phyloP scores from a whole-genome alignment of 1,140 invertebrate species.

The Zaprionus taronus region DNA sequence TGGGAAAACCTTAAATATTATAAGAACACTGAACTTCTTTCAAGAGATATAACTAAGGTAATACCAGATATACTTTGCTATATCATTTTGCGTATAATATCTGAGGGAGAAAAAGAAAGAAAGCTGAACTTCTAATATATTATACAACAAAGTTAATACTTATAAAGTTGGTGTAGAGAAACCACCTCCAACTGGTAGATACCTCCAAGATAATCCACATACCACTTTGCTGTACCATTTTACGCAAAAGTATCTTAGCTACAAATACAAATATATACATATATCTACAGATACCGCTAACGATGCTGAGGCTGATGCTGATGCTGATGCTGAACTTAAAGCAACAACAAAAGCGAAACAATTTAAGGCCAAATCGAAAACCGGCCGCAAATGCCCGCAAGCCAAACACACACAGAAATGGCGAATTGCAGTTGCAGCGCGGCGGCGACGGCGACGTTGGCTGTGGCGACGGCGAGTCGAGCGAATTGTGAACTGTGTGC shows the following conservation, averaged over 20 bases:
- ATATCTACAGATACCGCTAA: not conserved
- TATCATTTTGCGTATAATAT: not conserved
- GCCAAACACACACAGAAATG: conserved; percentile 31
- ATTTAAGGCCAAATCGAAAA: conserved; percentile 52
- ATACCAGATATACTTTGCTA: no score
- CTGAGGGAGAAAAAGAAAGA: not conserved
- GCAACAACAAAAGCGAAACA: conserved; percentile 21
- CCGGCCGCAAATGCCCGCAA: conserved; percentile 25
- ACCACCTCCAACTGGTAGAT: not conserved
- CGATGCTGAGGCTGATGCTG: not conserved
- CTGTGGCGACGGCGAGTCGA: not conserved
- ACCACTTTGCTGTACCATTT: not conserved
- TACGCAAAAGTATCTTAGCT: not conserved
- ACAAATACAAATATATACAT: no score
- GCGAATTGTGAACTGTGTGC: conserved; percentile 9
- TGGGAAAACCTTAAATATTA: not conserved
- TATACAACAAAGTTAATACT: not conserved
- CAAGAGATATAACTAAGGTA: not conserved
- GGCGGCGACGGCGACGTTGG: no score
- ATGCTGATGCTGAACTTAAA: not conserved
- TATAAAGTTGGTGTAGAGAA: not conserved
- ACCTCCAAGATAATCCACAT: not conserved
- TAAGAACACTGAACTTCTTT: not conserved
- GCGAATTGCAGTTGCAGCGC: conserved; percentile 20
- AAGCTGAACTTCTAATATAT: not conserved